Conservation (phyloP, 2,113 vertebrate genomes). For the Octodon degus region DNA sequence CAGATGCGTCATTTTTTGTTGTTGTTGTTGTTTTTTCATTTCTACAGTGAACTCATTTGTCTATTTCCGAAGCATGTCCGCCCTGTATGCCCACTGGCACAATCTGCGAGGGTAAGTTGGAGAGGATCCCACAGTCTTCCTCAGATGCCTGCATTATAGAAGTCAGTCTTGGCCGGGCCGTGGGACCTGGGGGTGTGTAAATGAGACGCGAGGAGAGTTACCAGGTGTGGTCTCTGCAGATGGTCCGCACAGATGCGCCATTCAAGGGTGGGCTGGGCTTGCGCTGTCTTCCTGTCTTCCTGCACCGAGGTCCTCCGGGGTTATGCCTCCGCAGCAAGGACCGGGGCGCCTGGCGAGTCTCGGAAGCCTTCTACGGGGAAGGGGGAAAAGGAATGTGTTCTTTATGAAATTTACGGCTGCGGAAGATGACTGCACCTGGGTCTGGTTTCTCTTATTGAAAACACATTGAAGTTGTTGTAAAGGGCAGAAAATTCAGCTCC, state of each 20-base stretch:
- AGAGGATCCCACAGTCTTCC: accelerated
- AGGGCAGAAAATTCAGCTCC: conserved; percentile 70
- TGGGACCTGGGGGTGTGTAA: neutral
- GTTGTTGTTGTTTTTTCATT: neutral
- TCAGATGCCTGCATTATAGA: neutral
- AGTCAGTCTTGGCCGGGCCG: neutral
- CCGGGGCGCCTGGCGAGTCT: conserved; percentile 76
- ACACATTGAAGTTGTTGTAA: conserved; percentile 75
- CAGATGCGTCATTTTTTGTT: neutral
- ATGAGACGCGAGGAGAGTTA: conserved; percentile 1
- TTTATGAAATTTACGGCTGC: conserved; percentile 85
- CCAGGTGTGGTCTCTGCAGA: conserved; percentile 71
- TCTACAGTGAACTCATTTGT: neutral
- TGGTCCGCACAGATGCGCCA: conserved; percentile 81
- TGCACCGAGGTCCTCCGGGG: conserved; percentile 80
- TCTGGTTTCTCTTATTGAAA: conserved; percentile 80
- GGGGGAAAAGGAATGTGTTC: conserved; percentile 70
- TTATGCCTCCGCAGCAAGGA: conserved; percentile 67
- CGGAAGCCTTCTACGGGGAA: conserved; percentile 68
- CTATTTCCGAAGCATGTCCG: neutral
- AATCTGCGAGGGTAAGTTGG: accelerated
- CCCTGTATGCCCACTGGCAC: too few relatives aligned
- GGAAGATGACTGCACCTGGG: conserved; percentile 82
- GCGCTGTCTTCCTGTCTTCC: conserved; percentile 69
- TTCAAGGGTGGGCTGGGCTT: conserved; percentile 27